A percentile compares a stretch with the other conserved stretches of the same genome.
phyloP scores from a whole-genome alignment of 23 tunicate genomes.

The Corella eumyota region DNA sequence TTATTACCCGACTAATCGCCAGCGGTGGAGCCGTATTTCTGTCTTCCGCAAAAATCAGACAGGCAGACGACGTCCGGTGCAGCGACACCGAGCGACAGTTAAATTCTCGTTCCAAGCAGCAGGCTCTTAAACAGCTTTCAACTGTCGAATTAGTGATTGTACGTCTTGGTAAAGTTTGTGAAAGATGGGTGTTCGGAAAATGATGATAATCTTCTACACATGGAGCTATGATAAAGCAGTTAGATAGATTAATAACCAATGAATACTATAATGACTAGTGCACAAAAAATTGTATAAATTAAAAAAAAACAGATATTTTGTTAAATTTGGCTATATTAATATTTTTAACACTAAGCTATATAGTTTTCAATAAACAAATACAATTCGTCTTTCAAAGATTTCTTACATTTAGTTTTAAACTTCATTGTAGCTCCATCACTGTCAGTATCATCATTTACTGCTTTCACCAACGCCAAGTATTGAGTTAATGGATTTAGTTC shows the following conservation, averaged over 20 bases:
- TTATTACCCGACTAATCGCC: slow-evolving; percentile 64
- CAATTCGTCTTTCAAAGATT: too few relatives aligned
- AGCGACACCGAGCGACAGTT: slow-evolving; percentile 60
- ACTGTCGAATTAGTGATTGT: slow-evolving; percentile 20
- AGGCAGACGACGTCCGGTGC: slow-evolving; percentile 29
- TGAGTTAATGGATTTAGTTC: slow-evolving; percentile 40
- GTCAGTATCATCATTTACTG: slow-evolving; percentile 48
- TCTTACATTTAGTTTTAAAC: slow-evolving; percentile 68
- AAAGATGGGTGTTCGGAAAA: slow-evolving; percentile 76
- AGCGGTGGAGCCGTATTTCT: slow-evolving; percentile 85
- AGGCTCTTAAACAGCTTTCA: slow-evolving; percentile 29
- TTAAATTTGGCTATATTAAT: too few relatives aligned
- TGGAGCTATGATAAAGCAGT: slow-evolving; percentile 22
- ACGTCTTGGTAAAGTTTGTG: slow-evolving; percentile 32
- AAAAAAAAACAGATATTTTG: too few relatives aligned
- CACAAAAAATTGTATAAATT: not conserved
- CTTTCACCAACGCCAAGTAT: slow-evolving; percentile 48
- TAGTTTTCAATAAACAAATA: too few relatives aligned
- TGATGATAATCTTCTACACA: slow-evolving; percentile 58
- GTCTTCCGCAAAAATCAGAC: slow-evolving; percentile 72
- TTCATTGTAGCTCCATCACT: slow-evolving; percentile 32
- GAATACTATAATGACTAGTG: not conserved
- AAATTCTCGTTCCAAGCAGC: slow-evolving; percentile 58
- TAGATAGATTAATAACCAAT: not conserved
- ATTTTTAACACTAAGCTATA: too few relatives aligned